phyloP scores from a whole-genome alignment of 2,797 vertebrate genomes.

The Peromyscus nudipes region DNA sequence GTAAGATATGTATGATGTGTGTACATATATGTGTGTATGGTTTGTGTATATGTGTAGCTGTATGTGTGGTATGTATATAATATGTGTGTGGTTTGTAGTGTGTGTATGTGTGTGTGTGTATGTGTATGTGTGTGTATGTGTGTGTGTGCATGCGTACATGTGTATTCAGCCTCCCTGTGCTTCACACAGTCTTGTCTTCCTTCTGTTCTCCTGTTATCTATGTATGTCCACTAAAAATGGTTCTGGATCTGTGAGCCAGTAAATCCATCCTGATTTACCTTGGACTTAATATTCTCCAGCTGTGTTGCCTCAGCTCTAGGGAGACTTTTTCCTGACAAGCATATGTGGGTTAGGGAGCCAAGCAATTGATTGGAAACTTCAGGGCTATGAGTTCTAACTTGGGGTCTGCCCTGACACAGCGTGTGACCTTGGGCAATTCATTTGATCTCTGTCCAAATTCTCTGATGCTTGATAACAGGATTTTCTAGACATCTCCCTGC shows the following conservation, averaged over 20 bases:
- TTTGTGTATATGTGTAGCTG: neutral
- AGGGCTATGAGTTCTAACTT: constrained; percentile 82
- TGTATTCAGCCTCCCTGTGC: neutral
- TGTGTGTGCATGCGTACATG: neutral
- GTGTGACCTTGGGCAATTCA: constrained; percentile 81
- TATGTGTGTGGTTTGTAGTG: neutral
- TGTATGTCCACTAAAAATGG: neutral
- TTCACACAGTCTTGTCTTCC: neutral
- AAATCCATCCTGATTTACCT: constrained; percentile 68
- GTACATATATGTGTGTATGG: neutral
- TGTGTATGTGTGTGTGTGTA: neutral
- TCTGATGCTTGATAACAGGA: constrained; percentile 82
- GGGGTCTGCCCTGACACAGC: constrained; percentile 71
- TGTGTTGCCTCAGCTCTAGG: constrained; percentile 73
- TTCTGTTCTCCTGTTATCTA: neutral
- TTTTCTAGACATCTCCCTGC: constrained; percentile 78
- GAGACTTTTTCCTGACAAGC: constrained; percentile 74
- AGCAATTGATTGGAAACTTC: constrained; percentile 80
- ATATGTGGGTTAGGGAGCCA: constrained; percentile 76
- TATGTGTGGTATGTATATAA: neutral
- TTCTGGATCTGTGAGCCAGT: constrained; percentile 65
- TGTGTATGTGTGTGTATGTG: neutral
- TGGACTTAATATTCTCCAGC: constrained; percentile 78
- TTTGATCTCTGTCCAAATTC: constrained; percentile 83
- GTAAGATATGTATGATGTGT: neutral